Evolutionary conservation across 2,797 vertebrate species (phyloP).

Genomic region (Macrochelys suwanniensis): DNA sequence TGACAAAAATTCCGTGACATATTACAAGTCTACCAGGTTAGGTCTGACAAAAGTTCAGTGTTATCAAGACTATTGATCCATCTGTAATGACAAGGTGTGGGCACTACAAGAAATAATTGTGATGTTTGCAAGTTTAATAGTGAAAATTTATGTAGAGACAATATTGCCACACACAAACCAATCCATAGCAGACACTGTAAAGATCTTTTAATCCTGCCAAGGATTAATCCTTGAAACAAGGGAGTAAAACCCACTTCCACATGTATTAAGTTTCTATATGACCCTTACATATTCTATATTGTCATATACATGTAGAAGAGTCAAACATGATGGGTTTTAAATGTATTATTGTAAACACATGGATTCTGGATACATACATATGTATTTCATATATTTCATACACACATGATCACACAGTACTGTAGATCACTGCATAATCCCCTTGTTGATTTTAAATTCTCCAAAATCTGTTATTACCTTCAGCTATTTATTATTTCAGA

Average conservation of each 20-base stretch:
- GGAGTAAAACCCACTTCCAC: not conserved
- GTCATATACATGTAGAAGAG: accelerated
- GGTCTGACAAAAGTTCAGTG: constrained; percentile 79
- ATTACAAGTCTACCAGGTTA: constrained; percentile 76
- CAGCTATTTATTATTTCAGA: not conserved
- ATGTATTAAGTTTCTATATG: not conserved
- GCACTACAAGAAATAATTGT: constrained; percentile 61
- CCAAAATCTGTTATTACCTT: not conserved
- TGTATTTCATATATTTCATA: not conserved
- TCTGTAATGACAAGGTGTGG: constrained; percentile 73
- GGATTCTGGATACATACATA: accelerated
- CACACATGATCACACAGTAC: accelerated
- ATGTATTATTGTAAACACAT: not conserved
- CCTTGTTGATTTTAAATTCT: not conserved
- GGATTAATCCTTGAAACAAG: not conserved
- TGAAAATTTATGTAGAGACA: constrained; percentile 67
- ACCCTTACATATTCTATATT: not conserved
- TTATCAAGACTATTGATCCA: constrained; percentile 80
- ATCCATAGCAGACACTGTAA: not conserved
- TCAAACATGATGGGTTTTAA: not conserved
- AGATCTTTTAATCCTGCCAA: constrained; percentile 30
- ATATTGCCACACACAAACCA: constrained; percentile 45
- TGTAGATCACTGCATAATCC: accelerated
- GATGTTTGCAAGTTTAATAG: constrained; percentile 57
- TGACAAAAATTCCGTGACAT: constrained; percentile 77